A percentile compares a stretch with the other conserved stretches of the same genome.
Evolutionary conservation across 2,797 vertebrate species (phyloP).

Genomic region (Neomorphus geoffroyi): DNA sequence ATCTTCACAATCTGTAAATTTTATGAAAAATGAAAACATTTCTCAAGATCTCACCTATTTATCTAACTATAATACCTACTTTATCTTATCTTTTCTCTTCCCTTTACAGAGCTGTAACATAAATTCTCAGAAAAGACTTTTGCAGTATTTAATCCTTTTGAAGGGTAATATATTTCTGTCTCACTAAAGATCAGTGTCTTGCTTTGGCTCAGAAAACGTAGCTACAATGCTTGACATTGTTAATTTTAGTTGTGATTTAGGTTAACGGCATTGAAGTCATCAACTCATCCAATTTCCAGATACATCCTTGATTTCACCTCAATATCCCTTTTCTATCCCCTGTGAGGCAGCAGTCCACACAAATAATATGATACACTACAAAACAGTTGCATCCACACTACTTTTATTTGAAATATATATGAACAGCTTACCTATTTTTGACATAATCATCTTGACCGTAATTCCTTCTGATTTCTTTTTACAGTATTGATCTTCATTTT

Average conservation of each 20-base stretch:
- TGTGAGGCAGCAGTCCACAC: not conserved
- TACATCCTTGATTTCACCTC: constrained; percentile 51
- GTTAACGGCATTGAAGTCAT: constrained; percentile 17
- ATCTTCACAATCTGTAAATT: constrained; percentile 22
- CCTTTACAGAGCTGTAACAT: constrained; percentile 25
- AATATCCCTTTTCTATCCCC: not conserved
- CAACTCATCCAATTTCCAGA: constrained; percentile 29
- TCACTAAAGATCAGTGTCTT: constrained; percentile 48
- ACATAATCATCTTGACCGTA: constrained; percentile 42
- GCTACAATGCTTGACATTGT: constrained; percentile 43
- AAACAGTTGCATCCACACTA: not conserved
- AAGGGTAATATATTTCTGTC: constrained; percentile 60
- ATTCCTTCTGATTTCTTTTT: constrained; percentile 34
- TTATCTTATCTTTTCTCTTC: constrained; percentile 22
- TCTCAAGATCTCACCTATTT: constrained; percentile 34
- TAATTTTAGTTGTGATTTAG: constrained; percentile 55
- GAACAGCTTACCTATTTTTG: constrained; percentile 38
- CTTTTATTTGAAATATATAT: constrained; percentile 4
- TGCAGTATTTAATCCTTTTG: constrained; percentile 50
- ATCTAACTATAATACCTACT: constrained; percentile 9
- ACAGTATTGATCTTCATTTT: constrained; percentile 43
- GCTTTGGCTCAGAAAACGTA: constrained; percentile 39
- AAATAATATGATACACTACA: not conserved
- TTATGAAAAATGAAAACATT: constrained; percentile 54
- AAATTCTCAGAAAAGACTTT: constrained; percentile 44